Evolutionary conservation across 1,140 invertebrate species (phyloP).

Genomic region (Zaprionus capensis): DNA sequence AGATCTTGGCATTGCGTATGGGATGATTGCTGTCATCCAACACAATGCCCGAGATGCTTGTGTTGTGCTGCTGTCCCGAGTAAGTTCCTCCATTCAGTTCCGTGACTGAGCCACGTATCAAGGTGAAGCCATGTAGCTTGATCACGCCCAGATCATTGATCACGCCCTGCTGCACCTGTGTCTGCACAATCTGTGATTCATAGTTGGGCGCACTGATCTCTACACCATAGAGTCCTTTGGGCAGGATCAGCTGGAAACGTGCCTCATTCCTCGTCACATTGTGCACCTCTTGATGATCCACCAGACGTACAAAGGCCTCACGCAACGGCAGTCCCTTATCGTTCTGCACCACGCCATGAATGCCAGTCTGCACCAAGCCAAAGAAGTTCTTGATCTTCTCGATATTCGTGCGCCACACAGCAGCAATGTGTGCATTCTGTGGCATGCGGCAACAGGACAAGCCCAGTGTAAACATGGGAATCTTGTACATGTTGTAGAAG

Average conservation of each 20-base stretch:
- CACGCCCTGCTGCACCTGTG: conserved; percentile 79
- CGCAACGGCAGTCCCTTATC: conserved; percentile 87
- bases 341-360: conserved; percentile 90
- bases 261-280: conserved; percentile 88
- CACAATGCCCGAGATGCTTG: conserved; percentile 85
- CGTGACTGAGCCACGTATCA: conserved; percentile 66
- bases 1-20: conserved; percentile 86
- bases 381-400: conserved; percentile 88
- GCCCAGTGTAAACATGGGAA: conserved; percentile 87
- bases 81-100: conserved; percentile 46
- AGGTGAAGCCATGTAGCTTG: conserved; percentile 45
- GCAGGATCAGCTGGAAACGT: conserved; percentile 88
- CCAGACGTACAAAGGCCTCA: conserved; percentile 89
- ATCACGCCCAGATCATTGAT: conserved; percentile 61
- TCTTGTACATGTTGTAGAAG: conserved; percentile 86
- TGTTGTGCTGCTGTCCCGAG: conserved; percentile 18
- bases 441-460: conserved; percentile 93
- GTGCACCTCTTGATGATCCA: conserved; percentile 86
- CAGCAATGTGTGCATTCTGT: conserved; percentile 86
- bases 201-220: conserved; percentile 87
- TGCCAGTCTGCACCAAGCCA: conserved; percentile 86
- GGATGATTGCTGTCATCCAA: conserved; percentile 86
- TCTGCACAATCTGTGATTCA: conserved; percentile 83
- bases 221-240: conserved; percentile 87
- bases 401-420: conserved; percentile 91